Evolutionary conservation across 2,888 invertebrate species (phyloP), one percentile per base, ranked within the genome.

Genomic region (Tipula lateralis): DNA sequence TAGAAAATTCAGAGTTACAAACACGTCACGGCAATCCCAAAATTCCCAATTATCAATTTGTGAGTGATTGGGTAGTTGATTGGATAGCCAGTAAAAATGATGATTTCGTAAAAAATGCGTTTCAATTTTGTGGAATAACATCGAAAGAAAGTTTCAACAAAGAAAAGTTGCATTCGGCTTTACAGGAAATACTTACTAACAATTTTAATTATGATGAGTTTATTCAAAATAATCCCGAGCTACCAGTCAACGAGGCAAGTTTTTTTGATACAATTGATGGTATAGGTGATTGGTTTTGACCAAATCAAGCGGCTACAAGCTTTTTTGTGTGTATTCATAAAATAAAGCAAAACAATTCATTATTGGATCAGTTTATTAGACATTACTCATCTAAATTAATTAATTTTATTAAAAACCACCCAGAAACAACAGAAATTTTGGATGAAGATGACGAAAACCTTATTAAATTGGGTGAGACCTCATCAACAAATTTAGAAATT

Each of bases 31-130:
- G 83, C 19, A 83, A 83, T 83, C 30, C 83, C 29, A 83, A 83
- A 83, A 36, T 83, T 32, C 83, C 83, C 32, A 30, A 29, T 19
- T 83, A 83, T 30, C 24, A 34, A 83, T 39, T 16, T 83, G 83
- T 83, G 12, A 39, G 36, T 24, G 34, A 83, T 39, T 83, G 83
- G 83, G 83, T 83, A 19, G 24, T 39, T 39, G 39, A 83, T 83
- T 83, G 83, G 39, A 39, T 19, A 39, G 34, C 34, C 13, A n/a
- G n/a, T n/a, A 13, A n/a, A 39, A 83, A 39, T 19, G 12, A 16
- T 3, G 34, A 5, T n/a, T 13, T 30, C 7, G 30, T 83, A 5
- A 83, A 9, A n/a, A 19, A 29, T 83, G 83, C 83, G 13, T 83
- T 50, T 50, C 13, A 13, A 13, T n/a, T 16, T n/a, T 83, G 83